Base-by-base conservation (phyloP, 2,797 vertebrate genomes). In the Buceros bicornis region DNA sequence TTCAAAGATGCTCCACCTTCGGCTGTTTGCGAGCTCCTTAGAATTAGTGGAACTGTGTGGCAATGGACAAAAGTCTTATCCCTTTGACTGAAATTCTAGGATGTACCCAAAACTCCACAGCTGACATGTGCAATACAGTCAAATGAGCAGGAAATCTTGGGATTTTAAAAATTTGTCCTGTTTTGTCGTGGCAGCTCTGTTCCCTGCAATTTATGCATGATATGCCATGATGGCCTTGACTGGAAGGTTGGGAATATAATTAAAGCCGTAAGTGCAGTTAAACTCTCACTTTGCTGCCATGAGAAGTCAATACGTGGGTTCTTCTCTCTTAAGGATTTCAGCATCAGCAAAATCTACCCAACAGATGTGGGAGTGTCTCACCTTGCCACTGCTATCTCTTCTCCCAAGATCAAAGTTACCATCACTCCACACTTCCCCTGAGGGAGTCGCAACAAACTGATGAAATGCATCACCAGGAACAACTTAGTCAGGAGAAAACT, bases 231-330 rank as follows among this genome's bases (percentile, higher is more conserved):
- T 57, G 20, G 26, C 17, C 24, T 58, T 47, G 22, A 24, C 53
- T 31, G 48, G 42, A 83, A 72, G 12, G 8, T 1, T 83, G 29
- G 17, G n/a, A 76, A 58, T 62, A 8, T 22, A 86, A 25, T 50
- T 58, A 62, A 54, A 0, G 1, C 18, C 1, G 0, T 40, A 40
- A 50, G 11, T 69, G 33, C 13, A 47, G 25, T 71, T 67, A 54
- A 20, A 53, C 31, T 83, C 61, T 64, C 48, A 86, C 66, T n/a
- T 20, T 88, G 47, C 47, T 82, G 28, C 65, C 26, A 35, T 1
- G 6, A 43, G 31, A 80, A 84, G 20, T 67, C 47, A 48, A 0
- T 45, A 37, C 35, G 15, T 64, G 2, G 1, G 16, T 8, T 19
- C 12, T 3, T 13, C 10, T 5, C 2, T 8, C 42, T 14, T 8